Evolutionary conservation across 92 coral and sea anemone genomes (phyloP), one percentile per base, ranked within the genome.

Genomic region (Epizoanthus stellaris): DNA sequence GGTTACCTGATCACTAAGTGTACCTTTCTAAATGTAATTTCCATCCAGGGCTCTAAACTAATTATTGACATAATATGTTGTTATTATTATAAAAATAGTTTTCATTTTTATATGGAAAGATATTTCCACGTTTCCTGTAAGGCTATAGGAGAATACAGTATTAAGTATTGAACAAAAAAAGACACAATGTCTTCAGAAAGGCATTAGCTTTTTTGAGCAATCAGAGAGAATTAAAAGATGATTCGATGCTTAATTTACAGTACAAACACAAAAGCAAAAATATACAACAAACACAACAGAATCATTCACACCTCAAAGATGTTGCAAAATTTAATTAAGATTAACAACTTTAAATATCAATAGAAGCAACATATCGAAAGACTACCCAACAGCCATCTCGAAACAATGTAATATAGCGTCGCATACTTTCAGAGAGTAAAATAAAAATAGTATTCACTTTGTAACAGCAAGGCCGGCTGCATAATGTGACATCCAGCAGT

Each of bases 271-370:
- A 40, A 7, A 13, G 20, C 23, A 19, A 36, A 23, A 23, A 67
- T 67, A 62, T 67, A 30, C 45, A 79, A 79, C 71, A 74, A 74
- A 74, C 45, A 53, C 40, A 53, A 3, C 63, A 62, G 49, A 79
- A 79, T 79, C 16, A 62, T 61, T 79, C 59, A 43, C 72, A 79
- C 83, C 72, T 79, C 71, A 20, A 63, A 62, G 52, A 57, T 75
- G 68, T 76, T 76, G 81, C 66, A 79, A 79, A 79, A 62, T n/a
- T 79, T 62, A 79, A 15, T 30, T 15, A 16, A 79, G 83, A 43
- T 62, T 42, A 40, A 62, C 61, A 77, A 43, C 59, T 36, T 36
- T 4, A 16, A 70, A 70, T 9, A 40, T 72, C 60, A 72, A 72
- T 21, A 47, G 7, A 43, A 40, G 19, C 14, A 63, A 63, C 57